A percentile compares a stretch with the other conserved stretches of the same genome.
phyloP scores from a whole-genome alignment of 2,888 invertebrate genomes.

The Siphonodentalium dalli region DNA sequence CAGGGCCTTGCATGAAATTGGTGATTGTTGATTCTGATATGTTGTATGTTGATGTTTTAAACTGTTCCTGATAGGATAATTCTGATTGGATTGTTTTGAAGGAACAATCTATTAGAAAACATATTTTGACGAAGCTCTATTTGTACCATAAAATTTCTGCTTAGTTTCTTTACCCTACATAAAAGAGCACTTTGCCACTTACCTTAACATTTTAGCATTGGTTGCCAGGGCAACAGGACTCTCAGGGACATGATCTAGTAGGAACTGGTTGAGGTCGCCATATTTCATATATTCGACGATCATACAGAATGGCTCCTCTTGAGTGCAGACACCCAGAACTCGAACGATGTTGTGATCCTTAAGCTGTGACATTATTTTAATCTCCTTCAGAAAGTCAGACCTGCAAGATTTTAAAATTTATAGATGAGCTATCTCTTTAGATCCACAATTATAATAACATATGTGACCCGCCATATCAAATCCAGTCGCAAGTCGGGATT shows the following conservation, averaged over 20 bases:
- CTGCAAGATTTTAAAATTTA: conserved; percentile 68
- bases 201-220: conserved; percentile 75
- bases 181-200: conserved; percentile 35
- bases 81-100: too few relatives aligned
- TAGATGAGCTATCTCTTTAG: not conserved
- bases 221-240: conserved; percentile 68
- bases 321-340: conserved; percentile 81
- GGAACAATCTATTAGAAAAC: too few relatives aligned
- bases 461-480: too few relatives aligned
- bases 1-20: too few relatives aligned
- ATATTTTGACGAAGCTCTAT: too few relatives aligned
- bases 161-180: too few relatives aligned
- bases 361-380: conserved; percentile 83
- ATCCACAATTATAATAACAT: not conserved
- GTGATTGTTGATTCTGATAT: too few relatives aligned
- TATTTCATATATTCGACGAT: conserved; percentile 89
- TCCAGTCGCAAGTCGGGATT: too few relatives aligned
- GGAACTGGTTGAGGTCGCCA: conserved; percentile 81
- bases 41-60: too few relatives aligned
- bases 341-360: conserved; percentile 85
- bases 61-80: too few relatives aligned
- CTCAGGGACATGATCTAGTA: conserved; percentile 77
- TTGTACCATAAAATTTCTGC: too few relatives aligned
- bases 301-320: conserved; percentile 85
- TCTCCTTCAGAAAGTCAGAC: conserved; percentile 84